Conservation (phyloP, 2,888 invertebrate species). For the Cheilosia urbana region DNA sequence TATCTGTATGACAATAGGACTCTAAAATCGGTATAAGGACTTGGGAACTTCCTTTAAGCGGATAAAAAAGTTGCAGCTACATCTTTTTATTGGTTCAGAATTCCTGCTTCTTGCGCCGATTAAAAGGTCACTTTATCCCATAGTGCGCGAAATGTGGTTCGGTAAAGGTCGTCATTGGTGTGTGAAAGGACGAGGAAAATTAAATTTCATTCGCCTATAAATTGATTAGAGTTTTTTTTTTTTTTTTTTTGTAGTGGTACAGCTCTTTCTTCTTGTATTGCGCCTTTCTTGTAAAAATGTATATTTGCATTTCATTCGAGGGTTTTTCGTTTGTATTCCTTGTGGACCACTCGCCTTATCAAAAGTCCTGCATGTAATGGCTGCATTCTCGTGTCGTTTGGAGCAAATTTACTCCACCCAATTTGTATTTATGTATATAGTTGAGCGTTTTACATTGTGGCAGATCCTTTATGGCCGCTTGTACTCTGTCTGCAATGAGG, state of each 20-base stretch:
- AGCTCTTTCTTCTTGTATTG: neutral
- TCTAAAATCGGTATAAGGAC: too few relatives aligned
- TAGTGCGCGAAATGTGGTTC: neutral
- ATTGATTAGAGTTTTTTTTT: conserved; percentile 67
- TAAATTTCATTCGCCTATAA: conserved; percentile 71
- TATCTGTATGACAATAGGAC: too few relatives aligned
- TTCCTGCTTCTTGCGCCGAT: too few relatives aligned
- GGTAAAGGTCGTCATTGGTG: conserved; percentile 42
- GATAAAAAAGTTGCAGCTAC: too few relatives aligned
- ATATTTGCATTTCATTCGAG: conserved; percentile 50
- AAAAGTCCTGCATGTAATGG: conserved; percentile 50
- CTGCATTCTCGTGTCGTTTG: conserved; percentile 51
- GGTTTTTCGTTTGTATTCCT: neutral
- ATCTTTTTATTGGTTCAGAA: too few relatives aligned
- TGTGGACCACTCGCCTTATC: neutral
- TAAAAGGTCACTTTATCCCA: too few relatives aligned
- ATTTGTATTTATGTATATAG: conserved; percentile 27
- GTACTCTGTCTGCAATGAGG: conserved; percentile 13
- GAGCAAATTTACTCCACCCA: conserved; percentile 42
- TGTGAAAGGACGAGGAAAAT: conserved; percentile 62
- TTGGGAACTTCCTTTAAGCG: too few relatives aligned
- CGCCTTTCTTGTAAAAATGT: neutral
- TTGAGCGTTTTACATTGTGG: conserved; percentile 46
- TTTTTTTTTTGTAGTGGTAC: conserved; percentile 20
- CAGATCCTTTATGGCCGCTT: conserved; percentile 21